Percentiles rank a stretch among this genome's conserved stretches.
phyloP scores from a whole-genome alignment of 23 tunicate genomes.

The Styela clava region DNA sequence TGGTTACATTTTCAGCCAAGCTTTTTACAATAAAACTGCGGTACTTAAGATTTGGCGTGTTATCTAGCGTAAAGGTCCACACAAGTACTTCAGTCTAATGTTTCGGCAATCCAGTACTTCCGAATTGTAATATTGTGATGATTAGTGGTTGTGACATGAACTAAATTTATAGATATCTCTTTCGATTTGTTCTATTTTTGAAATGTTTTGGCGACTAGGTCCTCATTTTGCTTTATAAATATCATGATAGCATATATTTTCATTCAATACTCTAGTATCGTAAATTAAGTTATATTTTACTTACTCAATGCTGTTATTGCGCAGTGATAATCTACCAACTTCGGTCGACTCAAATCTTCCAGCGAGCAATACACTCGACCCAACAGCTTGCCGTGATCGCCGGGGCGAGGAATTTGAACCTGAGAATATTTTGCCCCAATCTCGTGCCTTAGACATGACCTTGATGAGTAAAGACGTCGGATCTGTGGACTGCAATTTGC shows the following conservation, averaged over 20 bases:
- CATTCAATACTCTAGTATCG: too few species aligned
- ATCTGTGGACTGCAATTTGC: conserved; percentile 18
- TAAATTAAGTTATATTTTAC: too few species aligned
- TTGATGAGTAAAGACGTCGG: conserved; percentile 24
- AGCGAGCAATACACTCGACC: neutral
- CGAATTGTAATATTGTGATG: too few species aligned
- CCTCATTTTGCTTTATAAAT: too few species aligned
- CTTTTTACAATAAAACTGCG: conserved; percentile 17
- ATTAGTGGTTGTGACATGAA: too few species aligned
- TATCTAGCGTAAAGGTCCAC: neutral
- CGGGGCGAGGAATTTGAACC: neutral
- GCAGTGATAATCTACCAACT: neutral
- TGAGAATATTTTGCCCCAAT: neutral
- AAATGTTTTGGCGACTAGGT: too few species aligned
- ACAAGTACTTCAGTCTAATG: neutral
- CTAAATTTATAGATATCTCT: too few species aligned
- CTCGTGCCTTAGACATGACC: conserved; percentile 3
- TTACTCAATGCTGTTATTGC: neutral
- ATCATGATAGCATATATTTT: too few species aligned
- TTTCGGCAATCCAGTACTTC: neutral
- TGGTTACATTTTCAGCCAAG: conserved; percentile 8
- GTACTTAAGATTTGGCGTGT: conserved; percentile 18
- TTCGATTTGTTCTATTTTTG: too few species aligned
- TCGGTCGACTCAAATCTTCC: neutral
- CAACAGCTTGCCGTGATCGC: neutral